These are phyloP conservation scores for Drosophila formosana DNA, from an alignment of 2,888 invertebrate genomes.

Conservation along the genomic window DNA sequence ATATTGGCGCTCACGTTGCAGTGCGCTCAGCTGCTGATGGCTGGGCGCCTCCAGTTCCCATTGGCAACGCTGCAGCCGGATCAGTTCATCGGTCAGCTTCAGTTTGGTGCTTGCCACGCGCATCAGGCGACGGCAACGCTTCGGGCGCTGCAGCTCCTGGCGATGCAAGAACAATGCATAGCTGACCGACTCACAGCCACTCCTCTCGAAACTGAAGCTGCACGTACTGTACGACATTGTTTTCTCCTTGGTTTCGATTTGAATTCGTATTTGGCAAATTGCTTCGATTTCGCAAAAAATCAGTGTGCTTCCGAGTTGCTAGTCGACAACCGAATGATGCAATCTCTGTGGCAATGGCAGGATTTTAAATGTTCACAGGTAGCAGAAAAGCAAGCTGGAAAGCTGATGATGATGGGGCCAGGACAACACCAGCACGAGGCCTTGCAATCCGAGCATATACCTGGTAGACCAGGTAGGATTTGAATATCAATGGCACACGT, in stretches of 20 bases:
- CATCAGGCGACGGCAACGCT: constrained; percentile 52
- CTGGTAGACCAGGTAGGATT: background rate
- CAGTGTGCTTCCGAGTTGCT: constrained; percentile 27
- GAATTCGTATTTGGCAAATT: constrained; percentile 4
- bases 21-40: constrained; percentile 43
- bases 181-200: constrained; percentile 26
- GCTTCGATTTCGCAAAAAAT: background rate
- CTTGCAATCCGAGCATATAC: background rate
- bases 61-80: constrained; percentile 49
- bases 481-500: constrained; percentile 29
- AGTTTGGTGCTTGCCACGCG: constrained; percentile 65
- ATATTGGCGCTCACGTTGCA: constrained; percentile 61
- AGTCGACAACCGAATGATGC: constrained; percentile 62
- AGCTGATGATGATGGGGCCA: background rate
- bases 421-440: background rate
- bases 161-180: constrained; percentile 70
- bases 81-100: constrained; percentile 71
- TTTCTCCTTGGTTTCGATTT: background rate
- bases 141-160: constrained; percentile 60
- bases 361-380: constrained; percentile 62
- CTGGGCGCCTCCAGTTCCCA: constrained; percentile 51
- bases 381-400: constrained; percentile 13
- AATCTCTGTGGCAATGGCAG: constrained; percentile 45
- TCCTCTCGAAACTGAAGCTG: background rate
- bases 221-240: constrained; percentile 26